Percentiles rank a stretch among this genome's conserved stretches.
phyloP scores from a whole-genome alignment of 2,797 vertebrate species.

The Xenentodon cancila region DNA sequence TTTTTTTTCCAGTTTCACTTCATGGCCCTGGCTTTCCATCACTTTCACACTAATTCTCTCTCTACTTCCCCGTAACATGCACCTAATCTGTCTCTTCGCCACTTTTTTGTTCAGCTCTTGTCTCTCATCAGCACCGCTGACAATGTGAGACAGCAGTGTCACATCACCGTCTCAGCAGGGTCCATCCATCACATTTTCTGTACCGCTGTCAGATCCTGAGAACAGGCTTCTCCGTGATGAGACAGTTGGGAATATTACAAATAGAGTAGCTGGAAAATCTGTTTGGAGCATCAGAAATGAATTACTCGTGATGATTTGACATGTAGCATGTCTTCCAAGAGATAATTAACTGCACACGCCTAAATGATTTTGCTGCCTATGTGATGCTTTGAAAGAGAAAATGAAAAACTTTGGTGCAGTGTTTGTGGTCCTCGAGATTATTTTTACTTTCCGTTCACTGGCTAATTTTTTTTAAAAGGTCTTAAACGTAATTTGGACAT shows the following conservation, averaged over 20 bases:
- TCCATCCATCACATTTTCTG: constrained; percentile 23
- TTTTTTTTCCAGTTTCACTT: constrained; percentile 12
- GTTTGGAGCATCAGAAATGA: constrained; percentile 6
- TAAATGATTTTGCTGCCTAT: constrained; percentile 9
- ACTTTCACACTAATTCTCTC: constrained; percentile 12
- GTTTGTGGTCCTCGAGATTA: neutral
- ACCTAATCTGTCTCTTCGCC: constrained; percentile 14
- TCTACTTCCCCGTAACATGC: neutral
- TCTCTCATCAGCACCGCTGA: constrained; percentile 34
- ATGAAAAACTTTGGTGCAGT: constrained; percentile 5
- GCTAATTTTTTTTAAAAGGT: neutral
- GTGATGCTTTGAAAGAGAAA: constrained; percentile 4
- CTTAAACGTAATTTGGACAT: neutral
- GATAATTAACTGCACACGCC: constrained; percentile 8
- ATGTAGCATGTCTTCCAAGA: neutral
- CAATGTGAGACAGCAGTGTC: constrained; percentile 32
- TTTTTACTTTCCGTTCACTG: neutral
- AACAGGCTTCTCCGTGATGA: constrained; percentile 4
- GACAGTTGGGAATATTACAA: constrained; percentile 17
- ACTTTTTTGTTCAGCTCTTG: constrained; percentile 34
- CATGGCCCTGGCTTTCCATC: constrained; percentile 5
- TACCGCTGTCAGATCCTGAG: constrained; percentile 13
- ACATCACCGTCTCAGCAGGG: constrained; percentile 30
- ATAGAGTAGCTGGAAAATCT: constrained; percentile 14
- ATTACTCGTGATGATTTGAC: neutral